Evolutionary conservation across 2,797 vertebrate species (phyloP), one percentile per base, ranked within the genome.

Genomic region (Chloroceryle amazona): DNA sequence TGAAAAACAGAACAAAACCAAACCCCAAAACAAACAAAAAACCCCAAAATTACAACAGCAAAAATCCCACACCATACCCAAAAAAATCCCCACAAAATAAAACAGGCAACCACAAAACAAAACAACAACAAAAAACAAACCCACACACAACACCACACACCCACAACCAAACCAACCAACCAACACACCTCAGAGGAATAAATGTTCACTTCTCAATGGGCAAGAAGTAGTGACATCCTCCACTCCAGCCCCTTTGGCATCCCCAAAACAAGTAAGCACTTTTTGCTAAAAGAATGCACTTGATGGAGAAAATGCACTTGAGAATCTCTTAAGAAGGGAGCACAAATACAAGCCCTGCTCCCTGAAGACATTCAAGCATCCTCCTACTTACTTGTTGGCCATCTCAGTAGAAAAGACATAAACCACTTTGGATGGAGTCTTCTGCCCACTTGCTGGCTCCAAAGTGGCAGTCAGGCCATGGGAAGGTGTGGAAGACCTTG

Each of bases 331-430:
- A 46, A 35, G 46, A 94, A 63, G 54, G 28, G 49, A 80, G 46
- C 67, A 80, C 23, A 74, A 71, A 87, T 16, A 8, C 3, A 93
- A 74, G 62, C 29, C 58, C 51, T 0, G 5, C 31, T 95, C 26
- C 29, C 39, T 60, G 55, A 84, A 76, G 86, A 57, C 78, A 61
- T 68, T 80, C 39, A 73, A 54, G 66, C 78, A 65, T 72, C 75
- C 65, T 96, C 71, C 71, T 79, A 96, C 96, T 91, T 99, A 99
- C 99, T 99, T 99, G 98, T 99, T 99, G 96, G 99, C 99, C 99
- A 99, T 99, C 97, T 99, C 99, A 92, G 99, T 99, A 97, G 99
- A 99, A 98, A 99, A 99, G 97, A 99, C 99, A 63, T 99, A 99
- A 95, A 99, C 99, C 80, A 99, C 98, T 98, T 99, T 99, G 96